Evolutionary conservation across 2,888 invertebrate genomes (phyloP), one percentile per base, ranked within the genome.

Genomic region (Oligia strigilis): DNA sequence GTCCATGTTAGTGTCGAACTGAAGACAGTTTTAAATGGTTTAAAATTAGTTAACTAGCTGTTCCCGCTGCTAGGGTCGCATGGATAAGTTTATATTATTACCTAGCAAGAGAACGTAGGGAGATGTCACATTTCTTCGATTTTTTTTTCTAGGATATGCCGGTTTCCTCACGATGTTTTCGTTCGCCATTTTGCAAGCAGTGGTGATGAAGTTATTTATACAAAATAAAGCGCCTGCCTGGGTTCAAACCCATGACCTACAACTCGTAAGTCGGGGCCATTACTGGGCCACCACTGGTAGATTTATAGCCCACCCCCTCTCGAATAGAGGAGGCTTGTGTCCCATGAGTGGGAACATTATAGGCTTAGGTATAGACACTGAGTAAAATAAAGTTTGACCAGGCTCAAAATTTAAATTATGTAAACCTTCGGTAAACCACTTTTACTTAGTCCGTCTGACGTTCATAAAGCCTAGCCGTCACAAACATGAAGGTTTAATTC

Each of bases 401-500:
- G n/a, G n/a, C 29, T 58, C 11, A 55, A 23, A 52, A 60, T 14
- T 4, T 11, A 52, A 64, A 52, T 60, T 43, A 73, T 70, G 19
- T 70, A 69, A 71, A 60, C n/a, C n/a, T 43, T 65, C 19, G 14
- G 43, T n/a, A 17, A 62, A 65, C 19, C 67, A 62, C 66, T 19
- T 66, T 71, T 71, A 43, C 14, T 52, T 17, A 40, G 43, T 77
- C 40, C 23, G 46, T 46, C 72, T 72, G 52, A 40, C 69, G 29
- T 71, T 49, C 29, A n/a, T 72, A 52, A 70, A 73, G 73, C 62
- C 60, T 58, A 19, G 43, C n/a, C 43, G 62, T 79, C 79, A 72
- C 40, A n/a, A 83, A 78, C 72, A 62, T 70, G 62, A 62, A 65
- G 72, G 73, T 80, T 80, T 74, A 76, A 83, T 74, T 64, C 69